Evolutionary conservation across 2,888 invertebrate species (phyloP).

Genomic region (Polia nebulosa): DNA sequence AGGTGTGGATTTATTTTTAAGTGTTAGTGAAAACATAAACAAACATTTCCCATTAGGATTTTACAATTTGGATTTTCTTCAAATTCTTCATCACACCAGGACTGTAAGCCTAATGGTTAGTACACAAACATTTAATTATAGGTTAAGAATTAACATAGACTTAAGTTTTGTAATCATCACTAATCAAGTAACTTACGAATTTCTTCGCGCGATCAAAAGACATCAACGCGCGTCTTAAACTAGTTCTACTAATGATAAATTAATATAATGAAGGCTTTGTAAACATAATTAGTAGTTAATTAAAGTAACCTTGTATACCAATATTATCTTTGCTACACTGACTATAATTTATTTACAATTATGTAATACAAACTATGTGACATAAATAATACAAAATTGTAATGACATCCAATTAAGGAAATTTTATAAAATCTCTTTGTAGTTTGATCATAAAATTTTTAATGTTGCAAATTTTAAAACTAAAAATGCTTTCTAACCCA

Average conservation of each 20-base stretch:
- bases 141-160: conserved; percentile 41
- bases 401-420: background rate
- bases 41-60: conserved; percentile 80
- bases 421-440: background rate
- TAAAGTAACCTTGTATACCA: background rate
- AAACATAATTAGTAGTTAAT: conserved; percentile 15
- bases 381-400: background rate
- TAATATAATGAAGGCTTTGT: conserved; percentile 24
- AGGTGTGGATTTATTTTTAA: conserved; percentile 86
- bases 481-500: background rate
- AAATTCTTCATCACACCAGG: conserved; percentile 70
- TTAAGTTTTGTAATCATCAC: conserved; percentile 35
- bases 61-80: conserved; percentile 81
- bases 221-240: conserved; percentile 85
- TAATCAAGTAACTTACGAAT: conserved; percentile 54
- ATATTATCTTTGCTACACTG: conserved; percentile 3
- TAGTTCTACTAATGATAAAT: conserved; percentile 23
- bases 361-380: background rate
- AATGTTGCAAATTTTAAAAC: background rate
- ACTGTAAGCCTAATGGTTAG: conserved; percentile 83
- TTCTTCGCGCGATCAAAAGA: conserved; percentile 81
- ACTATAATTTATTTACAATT: conserved; percentile 2
- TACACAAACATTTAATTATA: conserved; percentile 56
- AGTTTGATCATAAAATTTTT: background rate
- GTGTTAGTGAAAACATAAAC: conserved; percentile 83